Conservation (phyloP, 2,113 vertebrate genomes). For the Psittacula cyanocephala region DNA sequence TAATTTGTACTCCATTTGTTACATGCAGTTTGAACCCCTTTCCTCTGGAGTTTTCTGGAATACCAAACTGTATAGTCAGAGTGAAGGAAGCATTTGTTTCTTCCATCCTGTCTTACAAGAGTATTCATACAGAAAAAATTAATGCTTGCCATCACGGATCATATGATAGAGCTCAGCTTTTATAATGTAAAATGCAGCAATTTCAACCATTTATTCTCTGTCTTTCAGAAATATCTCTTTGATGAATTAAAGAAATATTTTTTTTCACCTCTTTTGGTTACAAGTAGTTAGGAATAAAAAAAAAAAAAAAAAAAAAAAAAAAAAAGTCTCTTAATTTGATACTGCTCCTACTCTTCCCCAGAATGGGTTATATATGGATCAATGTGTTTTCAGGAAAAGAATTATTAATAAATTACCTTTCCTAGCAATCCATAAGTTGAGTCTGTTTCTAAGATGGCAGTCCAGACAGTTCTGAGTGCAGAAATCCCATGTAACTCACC, state of each 20-base stretch:
- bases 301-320: not conserved
- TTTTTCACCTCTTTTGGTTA: accelerated
- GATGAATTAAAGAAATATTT: not conserved
- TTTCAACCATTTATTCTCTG: not conserved
- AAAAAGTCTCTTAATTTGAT: not conserved
- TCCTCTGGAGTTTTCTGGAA: not conserved
- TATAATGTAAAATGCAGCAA: not conserved
- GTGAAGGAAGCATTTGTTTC: not conserved
- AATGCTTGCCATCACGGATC: not conserved
- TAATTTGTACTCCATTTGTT: not conserved
- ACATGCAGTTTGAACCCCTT: not conserved
- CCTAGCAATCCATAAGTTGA: not conserved
- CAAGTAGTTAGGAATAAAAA: not conserved
- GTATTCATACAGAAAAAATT: not conserved
- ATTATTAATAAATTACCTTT: not conserved
- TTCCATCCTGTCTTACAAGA: not conserved
- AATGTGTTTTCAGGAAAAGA: not conserved
- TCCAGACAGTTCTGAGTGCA: not conserved
- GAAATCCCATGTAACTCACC: not conserved
- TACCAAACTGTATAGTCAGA: not conserved
- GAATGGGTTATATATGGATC: not conserved
- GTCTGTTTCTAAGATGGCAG: not conserved
- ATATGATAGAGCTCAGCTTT: not conserved
- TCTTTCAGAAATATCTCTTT: not conserved
- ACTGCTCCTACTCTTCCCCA: not conserved